A percentile compares a stretch with the other conserved stretches of the same genome.
Evolutionary conservation across 2,797 vertebrate species (phyloP).

Genomic region (Gambusia yucatana): DNA sequence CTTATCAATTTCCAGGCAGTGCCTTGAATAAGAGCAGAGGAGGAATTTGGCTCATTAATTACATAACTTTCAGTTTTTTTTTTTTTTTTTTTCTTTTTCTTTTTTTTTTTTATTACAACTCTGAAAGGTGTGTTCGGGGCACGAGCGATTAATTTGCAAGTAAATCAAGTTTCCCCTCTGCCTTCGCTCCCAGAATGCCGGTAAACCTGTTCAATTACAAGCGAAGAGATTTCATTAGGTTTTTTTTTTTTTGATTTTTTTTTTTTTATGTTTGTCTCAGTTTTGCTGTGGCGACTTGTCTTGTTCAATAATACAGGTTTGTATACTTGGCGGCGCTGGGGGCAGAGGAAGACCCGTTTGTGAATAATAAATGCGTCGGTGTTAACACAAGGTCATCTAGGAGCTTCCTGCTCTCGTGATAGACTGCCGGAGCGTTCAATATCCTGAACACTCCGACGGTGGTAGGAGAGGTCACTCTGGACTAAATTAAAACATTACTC

Average conservation of each 20-base stretch:
- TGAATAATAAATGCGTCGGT: conserved; percentile 70
- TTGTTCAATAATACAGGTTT: conserved; percentile 59
- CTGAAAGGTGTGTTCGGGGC: conserved; percentile 44
- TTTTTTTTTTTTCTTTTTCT: not conserved
- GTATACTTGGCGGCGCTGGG: not conserved
- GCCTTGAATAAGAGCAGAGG: conserved; percentile 56
- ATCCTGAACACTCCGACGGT: not conserved
- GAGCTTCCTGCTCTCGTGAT: conserved; percentile 32
- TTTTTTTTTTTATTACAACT: not conserved
- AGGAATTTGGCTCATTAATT: conserved; percentile 61
- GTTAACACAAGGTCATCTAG: conserved; percentile 37
- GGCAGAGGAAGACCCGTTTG: conserved; percentile 23
- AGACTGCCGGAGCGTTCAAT: conserved; percentile 25
- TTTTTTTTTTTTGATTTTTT: conserved; percentile 47
- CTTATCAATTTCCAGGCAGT: conserved; percentile 66
- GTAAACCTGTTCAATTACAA: conserved; percentile 58
- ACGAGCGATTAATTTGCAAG: conserved; percentile 52
- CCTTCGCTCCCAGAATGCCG: conserved; percentile 38
- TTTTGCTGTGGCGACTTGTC: conserved; percentile 32
- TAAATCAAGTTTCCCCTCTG: conserved; percentile 52
- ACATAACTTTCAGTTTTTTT: conserved; percentile 35
- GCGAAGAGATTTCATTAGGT: conserved; percentile 42
- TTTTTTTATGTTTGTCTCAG: conserved; percentile 43
- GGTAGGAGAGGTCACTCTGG: not conserved
- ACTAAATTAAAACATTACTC: not conserved